Percentiles rank a stretch among this genome's conserved stretches.
Conservation (phyloP, 2,797 vertebrate genomes). For the Cygnus olor region DNA sequence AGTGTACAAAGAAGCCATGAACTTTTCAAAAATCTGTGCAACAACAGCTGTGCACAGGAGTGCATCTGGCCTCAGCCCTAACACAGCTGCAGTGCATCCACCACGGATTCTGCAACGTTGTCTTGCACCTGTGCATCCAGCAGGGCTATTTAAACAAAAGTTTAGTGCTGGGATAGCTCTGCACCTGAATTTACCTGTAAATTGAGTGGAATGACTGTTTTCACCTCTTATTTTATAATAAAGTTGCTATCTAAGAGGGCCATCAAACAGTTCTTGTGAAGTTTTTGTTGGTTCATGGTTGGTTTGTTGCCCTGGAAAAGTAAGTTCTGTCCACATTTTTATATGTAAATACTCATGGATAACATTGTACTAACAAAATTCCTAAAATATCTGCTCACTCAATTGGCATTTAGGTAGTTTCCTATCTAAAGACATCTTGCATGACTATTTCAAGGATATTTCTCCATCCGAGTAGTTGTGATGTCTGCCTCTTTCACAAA, state of each 20-base stretch:
- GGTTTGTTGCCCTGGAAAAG: conserved; percentile 78
- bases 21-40: conserved; percentile 72
- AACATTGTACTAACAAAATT: not conserved
- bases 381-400: not conserved
- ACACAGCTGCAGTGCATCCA: accelerated
- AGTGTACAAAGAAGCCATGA: conserved; percentile 85
- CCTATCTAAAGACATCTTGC: accelerated
- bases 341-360: not conserved
- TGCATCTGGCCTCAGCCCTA: too few species aligned
- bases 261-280: conserved; percentile 74
- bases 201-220: conserved; percentile 70
- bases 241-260: conserved; percentile 82
- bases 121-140: accelerated
- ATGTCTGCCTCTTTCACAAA: not conserved
- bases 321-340: not conserved
- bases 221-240: conserved; percentile 82
- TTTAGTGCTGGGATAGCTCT: not conserved
- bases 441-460: not conserved
- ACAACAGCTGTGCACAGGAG: not conserved
- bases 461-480: not conserved
- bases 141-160: not conserved
- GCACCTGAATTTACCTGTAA: conserved; percentile 77
- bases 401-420: not conserved
- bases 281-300: conserved; percentile 80
- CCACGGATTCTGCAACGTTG: not conserved